Evolutionary conservation across 1,140 invertebrate genomes (phyloP), one percentile per base, ranked within the genome.

Genomic region (Trichogramma pretiosum): DNA sequence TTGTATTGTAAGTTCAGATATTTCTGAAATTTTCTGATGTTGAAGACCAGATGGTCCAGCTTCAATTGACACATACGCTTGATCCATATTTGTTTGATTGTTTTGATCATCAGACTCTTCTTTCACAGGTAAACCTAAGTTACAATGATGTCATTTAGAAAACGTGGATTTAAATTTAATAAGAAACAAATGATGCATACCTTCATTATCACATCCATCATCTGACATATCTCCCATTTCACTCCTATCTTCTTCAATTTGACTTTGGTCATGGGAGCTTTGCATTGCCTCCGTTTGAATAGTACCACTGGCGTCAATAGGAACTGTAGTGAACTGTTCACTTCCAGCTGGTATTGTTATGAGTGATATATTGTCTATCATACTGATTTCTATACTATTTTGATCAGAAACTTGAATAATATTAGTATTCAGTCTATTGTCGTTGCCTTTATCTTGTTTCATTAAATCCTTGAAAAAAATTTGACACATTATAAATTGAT

Each of bases 41-140:
- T 74, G 61, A 23, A 78, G 54, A n/a, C 76, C 76, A 0, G 75
- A 77, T 0, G 76, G 76, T 26, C 76, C 76, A 19, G 76, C 74
- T 52, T 76, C 74, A 32, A 75, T 53, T 14, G 72, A 64, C 16
- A 74, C 69, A 50, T 72, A 73, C 14, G 70, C 63, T 32, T 65
- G 61, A 55, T 75, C 70, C 11, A 73, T 63, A 16, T 53, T 57
- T 63, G 61, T 63, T 49, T 56, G 59, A 33, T 43, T 63, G 43
- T 54, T 64, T 43, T 68, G 64, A 16, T 71, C 69, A 34, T 71
- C 67, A 16, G 56, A 56, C 43, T 73, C 70, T 54, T 70, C 70
- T 58, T 72, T 72, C 13, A 72, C 65, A 30, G 64, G 58, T 54
- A 72, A 53, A 37, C 65, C 69, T 72, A 28, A 28, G 11, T 7